These are phyloP conservation scores for Belonocnema kinseyi DNA, from an alignment of 1,140 invertebrate genomes.

Conservation along the genomic window DNA sequence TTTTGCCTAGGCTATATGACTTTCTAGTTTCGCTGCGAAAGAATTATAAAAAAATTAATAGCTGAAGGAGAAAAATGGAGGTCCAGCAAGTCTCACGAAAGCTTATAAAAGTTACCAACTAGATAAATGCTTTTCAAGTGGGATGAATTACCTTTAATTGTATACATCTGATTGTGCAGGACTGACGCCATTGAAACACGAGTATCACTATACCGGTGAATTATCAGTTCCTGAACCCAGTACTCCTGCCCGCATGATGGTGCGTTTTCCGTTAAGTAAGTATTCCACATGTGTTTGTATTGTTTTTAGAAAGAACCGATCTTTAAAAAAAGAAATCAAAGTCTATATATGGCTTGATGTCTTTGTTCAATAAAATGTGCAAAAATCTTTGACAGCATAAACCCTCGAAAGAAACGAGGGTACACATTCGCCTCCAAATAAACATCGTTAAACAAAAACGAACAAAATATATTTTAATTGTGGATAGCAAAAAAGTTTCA, in stretches of 20 bases:
- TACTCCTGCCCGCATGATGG: constrained; percentile 83
- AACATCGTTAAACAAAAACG: too few species aligned
- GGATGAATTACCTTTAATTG: constrained; percentile 60
- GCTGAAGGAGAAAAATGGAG: constrained; percentile 14
- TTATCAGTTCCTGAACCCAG: constrained; percentile 81
- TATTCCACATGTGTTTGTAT: constrained; percentile 49
- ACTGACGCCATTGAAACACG: constrained; percentile 83
- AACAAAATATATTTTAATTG: too few species aligned
- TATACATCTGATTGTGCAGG: constrained; percentile 67
- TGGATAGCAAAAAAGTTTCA: too few species aligned
- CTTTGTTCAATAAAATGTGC: too few species aligned
- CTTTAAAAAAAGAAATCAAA: too few species aligned
- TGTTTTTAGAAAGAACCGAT: neutral
- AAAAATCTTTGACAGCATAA: too few species aligned
- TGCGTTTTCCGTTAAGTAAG: constrained; percentile 89
- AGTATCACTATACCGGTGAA: constrained; percentile 85
- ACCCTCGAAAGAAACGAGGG: too few species aligned
- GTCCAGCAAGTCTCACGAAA: neutral
- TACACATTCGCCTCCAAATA: too few species aligned
- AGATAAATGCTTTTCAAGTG: constrained; percentile 65
- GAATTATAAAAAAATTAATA: neutral
- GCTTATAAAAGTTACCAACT: constrained; percentile 49
- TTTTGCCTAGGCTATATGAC: too few species aligned
- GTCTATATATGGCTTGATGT: too few species aligned
- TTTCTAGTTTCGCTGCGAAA: too few species aligned